phyloP scores from a whole-genome alignment of 2,797 vertebrate species.

The Leptodactylus fallax region DNA sequence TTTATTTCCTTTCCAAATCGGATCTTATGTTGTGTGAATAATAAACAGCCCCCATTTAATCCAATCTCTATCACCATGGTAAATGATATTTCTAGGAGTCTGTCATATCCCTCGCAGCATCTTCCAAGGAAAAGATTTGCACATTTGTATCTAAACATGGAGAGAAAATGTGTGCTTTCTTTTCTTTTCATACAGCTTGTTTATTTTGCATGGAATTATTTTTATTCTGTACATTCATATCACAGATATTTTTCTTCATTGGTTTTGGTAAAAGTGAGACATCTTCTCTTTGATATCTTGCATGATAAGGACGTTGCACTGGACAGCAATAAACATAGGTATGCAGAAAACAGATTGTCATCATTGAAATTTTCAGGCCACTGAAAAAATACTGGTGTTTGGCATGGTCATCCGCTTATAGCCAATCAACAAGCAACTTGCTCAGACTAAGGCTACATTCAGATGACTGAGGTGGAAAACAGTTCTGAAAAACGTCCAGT shows the following conservation, averaged over 20 bases:
- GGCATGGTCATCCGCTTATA: too few relatives aligned
- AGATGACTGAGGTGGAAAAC: too few relatives aligned
- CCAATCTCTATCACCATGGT: constrained; percentile 49
- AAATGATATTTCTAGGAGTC: constrained; percentile 13
- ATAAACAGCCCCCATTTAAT: constrained; percentile 33
- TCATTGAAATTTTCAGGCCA: too few relatives aligned
- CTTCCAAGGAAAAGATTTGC: neutral
- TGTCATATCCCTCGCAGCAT: neutral
- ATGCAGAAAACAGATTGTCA: too few relatives aligned
- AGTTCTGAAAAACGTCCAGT: too few relatives aligned
- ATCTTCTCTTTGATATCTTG: too few relatives aligned
- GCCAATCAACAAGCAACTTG: too few relatives aligned
- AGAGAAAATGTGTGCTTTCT: neutral
- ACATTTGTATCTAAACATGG: neutral
- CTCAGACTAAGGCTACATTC: too few relatives aligned
- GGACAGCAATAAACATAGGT: too few relatives aligned
- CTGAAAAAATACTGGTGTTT: too few relatives aligned
- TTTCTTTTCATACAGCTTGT: neutral
- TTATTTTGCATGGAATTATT: neutral
- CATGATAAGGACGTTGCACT: too few relatives aligned
- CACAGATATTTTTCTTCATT: neutral
- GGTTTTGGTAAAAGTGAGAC: too few relatives aligned
- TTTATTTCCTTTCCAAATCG: constrained; percentile 53
- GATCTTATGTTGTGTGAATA: constrained; percentile 30
- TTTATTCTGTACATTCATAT: neutral